A percentile compares a stretch with the other conserved stretches of the same genome.
Conservation (phyloP, 1,140 invertebrate species). For the Meloidogyne floridensis region DNA sequence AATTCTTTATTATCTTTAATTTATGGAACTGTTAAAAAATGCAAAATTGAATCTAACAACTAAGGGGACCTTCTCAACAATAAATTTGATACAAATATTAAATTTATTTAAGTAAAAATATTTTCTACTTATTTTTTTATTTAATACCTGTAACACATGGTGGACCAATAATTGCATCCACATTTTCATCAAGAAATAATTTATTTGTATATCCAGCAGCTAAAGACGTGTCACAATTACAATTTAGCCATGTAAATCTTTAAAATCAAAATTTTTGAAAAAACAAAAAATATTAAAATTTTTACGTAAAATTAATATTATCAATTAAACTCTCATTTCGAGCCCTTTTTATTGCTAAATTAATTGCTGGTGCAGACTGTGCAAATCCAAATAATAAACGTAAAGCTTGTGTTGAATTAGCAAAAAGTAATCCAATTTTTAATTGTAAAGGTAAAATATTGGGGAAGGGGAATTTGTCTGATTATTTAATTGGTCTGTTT, state of each 20-base stretch:
- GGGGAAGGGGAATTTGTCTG: background rate
- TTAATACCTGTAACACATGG: conserved; percentile 30
- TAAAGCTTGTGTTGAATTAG: background rate
- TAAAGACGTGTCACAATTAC: conserved; percentile 38
- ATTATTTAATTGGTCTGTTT: background rate
- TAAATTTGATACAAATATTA: too few relatives aligned
- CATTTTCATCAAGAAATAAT: conserved; percentile 42
- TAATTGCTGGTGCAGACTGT: conserved; percentile 35
- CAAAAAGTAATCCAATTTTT: conserved; percentile 9
- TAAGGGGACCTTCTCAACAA: too few relatives aligned
- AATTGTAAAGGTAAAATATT: background rate
- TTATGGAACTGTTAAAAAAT: too few relatives aligned
- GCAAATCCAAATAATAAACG: background rate
- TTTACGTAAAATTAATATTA: conserved; percentile 38
- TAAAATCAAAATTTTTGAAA: background rate
- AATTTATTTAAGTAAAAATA: too few relatives aligned
- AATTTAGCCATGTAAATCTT: background rate
- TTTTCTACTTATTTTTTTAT: too few relatives aligned
- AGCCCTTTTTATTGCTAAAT: conserved; percentile 24
- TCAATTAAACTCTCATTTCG: conserved; percentile 7
- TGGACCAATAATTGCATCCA: conserved; percentile 48
- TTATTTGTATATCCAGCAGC: conserved; percentile 44
- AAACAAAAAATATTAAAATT: background rate
- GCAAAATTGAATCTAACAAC: too few relatives aligned
- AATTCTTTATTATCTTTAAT: too few relatives aligned